A percentile compares a stretch with the other conserved stretches of the same genome.
Conservation (phyloP, 2,888 invertebrate species). For the Caradrina clavipalpis region DNA sequence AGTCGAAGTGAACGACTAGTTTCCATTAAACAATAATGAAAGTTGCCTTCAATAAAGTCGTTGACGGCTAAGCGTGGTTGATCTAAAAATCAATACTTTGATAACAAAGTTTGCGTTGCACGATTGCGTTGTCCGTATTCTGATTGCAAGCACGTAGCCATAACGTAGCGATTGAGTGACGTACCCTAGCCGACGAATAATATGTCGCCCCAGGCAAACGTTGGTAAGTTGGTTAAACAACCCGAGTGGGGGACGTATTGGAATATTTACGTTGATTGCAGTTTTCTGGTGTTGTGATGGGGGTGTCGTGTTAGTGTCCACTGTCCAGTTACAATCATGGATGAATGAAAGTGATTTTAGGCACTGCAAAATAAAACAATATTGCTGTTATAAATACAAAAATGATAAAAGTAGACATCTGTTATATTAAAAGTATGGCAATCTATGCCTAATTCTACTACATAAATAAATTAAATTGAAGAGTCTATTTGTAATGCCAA, state of each 20-base stretch:
- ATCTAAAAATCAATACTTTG: constrained; percentile 67
- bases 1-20: constrained; percentile 43
- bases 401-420: neutral
- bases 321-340: constrained; percentile 1
- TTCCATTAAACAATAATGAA: constrained; percentile 56
- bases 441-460: too few species aligned
- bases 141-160: constrained; percentile 85
- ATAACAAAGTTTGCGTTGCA: constrained; percentile 66
- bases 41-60: constrained; percentile 61
- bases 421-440: too few species aligned
- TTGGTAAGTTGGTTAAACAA: constrained; percentile 67
- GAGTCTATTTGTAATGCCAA: too few species aligned
- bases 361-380: neutral
- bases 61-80: constrained; percentile 61
- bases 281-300: constrained; percentile 45
- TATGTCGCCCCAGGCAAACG: constrained; percentile 69
- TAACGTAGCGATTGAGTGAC: constrained; percentile 87
- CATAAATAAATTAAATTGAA: too few species aligned
- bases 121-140: constrained; percentile 65
- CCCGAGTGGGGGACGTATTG: constrained; percentile 54
- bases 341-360: constrained; percentile 13
- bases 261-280: constrained; percentile 56
- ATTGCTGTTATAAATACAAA: neutral
- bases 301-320: constrained; percentile 30
- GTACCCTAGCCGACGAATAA: constrained; percentile 81